phyloP scores from a whole-genome alignment of 2,888 invertebrate genomes.

The Sinodicranocentrus sp. region DNA sequence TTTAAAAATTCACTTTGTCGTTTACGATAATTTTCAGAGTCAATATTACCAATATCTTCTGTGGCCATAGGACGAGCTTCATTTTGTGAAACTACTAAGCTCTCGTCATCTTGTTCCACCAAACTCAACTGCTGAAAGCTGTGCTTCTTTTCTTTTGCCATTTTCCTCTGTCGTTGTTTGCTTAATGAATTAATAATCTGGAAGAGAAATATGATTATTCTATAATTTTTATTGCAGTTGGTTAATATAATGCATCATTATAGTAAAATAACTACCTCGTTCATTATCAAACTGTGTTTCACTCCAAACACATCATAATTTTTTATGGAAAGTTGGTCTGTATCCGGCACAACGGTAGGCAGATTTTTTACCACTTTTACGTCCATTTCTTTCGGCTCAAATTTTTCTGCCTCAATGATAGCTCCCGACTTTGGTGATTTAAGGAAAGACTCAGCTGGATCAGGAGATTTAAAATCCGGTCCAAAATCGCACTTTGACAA shows the following conservation, averaged over 20 bases:
- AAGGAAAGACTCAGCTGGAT: too few relatives aligned
- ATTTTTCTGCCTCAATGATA: neutral
- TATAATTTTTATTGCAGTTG: too few relatives aligned
- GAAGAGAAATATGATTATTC: neutral
- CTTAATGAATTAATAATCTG: constrained; percentile 34
- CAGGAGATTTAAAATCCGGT: constrained; percentile 81
- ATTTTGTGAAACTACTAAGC: too few relatives aligned
- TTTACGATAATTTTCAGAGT: neutral
- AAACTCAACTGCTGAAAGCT: neutral
- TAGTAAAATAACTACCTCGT: constrained; percentile 77
- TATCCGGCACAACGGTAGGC: too few relatives aligned
- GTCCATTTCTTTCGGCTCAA: constrained; percentile 14
- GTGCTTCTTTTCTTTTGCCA: constrained; percentile 17
- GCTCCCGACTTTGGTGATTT: too few relatives aligned
- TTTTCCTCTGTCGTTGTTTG: constrained; percentile 11
- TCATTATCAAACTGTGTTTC: constrained; percentile 84
- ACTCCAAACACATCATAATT: constrained; percentile 86
- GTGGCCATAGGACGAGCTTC: too few relatives aligned
- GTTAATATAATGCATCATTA: too few relatives aligned
- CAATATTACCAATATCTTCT: neutral
- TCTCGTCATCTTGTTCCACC: neutral
- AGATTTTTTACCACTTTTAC: too few relatives aligned
- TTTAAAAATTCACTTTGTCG: constrained; percentile 59
- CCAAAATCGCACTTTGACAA: constrained; percentile 85
- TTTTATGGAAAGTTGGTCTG: too few relatives aligned